Base-by-base conservation (phyloP, 2,888 invertebrate genomes). In the Drosophila paranaensis region DNA sequence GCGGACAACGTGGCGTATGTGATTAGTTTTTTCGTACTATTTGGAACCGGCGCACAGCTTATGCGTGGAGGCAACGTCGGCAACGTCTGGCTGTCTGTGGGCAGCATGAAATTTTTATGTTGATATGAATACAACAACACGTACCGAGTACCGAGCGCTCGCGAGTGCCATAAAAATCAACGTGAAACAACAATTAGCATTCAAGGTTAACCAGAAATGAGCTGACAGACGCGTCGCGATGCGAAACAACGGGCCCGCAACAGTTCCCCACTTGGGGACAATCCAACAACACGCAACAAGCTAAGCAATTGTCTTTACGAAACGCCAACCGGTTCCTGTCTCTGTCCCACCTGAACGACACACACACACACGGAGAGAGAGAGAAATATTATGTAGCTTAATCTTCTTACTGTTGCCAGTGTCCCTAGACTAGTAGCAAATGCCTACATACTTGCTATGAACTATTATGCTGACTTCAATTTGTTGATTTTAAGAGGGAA, bases 11-110 rank as follows among this genome's bases (percentile, higher is more conserved):
- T 35, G 63, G 70, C 74, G 82, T 81, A 87, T 89, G 83, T 89
- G 89, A 90, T 89, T 89, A 89, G 91, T 90, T 89, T 89, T 87
- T 91, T 91, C 89, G 89, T 91, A 90, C 90, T 90, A 90, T 90
- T 83, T 88, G 78, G 78, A 85, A 78, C 83, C 87, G 92, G 92
- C 82, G 81, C 66, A 51, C 92, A 91, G 90, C 71, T 53, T 54
- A 33, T 30, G 35, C 27, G 45, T 68, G 66, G 4, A 60, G 65
- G 66, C 71, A 53, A 46, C 43, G 16, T 30, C 25, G 2, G 6
- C 35, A 25, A 2, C 27, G 35, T 54, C 53, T 35, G 35, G 39
- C 58, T 46, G 33, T 58, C 37, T n/a, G 55, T 53, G 61, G 74
- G 72, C 73, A 85, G 71, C 85, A 85, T 85, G 72, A 85, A 85